Base-by-base conservation (phyloP, 2,888 invertebrate species). In the Drosophila meridionalis region DNA sequence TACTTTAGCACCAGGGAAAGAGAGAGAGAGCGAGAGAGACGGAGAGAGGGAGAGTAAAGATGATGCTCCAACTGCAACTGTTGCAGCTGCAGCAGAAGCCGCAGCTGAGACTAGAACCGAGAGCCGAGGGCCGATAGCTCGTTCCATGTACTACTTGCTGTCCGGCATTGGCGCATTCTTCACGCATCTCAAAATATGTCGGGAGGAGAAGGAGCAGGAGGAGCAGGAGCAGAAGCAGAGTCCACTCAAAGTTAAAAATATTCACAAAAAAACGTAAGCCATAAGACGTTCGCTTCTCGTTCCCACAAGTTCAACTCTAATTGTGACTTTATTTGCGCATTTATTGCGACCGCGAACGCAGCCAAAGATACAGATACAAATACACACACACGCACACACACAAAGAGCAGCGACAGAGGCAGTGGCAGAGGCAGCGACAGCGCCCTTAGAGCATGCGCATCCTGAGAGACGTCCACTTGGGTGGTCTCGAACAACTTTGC, bases 401-500 rank as follows among this genome's bases (percentile, higher is more conserved):
- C 5, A 56, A 12, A 52, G 14, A 57, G 11, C 55, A 28, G 38
- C n/a, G 28, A 4, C 47, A 42, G 57, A 4, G 14, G 38, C 47
- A 67, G 55, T 53, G 53, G 59, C 78, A 82, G 78, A 68, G 69
- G 34, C 50, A 68, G 57, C 67, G 55, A 60, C 78, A 86, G 78
- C 80, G 72, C 77, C 83, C 83, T 80, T 79, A 67, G 72, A 67
- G 69, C 62, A 74, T 76, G 78, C 78, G 69, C 62, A 74, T 77
- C 79, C 78, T 76, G 79, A 75, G 63, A 78, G 60, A 76, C 89
- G 74, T 88, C 92, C 69, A 88, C 91, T 91, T 92, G 91, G 91
- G 91, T 92, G 91, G 91, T 92, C 91, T 92, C 91, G 92, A 92
- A 92, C 91, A 83, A 89, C 84, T 89, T 50, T 87, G 91, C 91